phyloP scores from a whole-genome alignment of 2,113 vertebrate genomes.

The Engraulis encrasicolus region DNA sequence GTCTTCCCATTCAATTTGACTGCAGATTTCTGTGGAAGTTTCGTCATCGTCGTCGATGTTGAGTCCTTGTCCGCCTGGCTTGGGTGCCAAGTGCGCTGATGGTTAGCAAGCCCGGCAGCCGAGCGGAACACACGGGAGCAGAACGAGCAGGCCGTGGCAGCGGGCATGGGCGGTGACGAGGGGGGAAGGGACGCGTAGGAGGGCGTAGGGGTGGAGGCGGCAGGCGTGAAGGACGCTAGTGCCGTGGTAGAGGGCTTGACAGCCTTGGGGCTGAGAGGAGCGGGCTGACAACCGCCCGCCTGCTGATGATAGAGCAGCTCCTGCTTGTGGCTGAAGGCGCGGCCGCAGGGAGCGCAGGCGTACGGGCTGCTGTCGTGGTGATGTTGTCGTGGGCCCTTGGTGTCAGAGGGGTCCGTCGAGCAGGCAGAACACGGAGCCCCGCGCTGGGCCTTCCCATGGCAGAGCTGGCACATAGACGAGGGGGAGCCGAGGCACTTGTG shows the following conservation, averaged over 20 bases:
- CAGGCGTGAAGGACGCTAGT: slow-evolving; percentile 32
- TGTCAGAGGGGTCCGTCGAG: not conserved
- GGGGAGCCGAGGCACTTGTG: slow-evolving; percentile 54
- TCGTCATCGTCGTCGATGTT: not conserved
- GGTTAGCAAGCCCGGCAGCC: slow-evolving; percentile 53
- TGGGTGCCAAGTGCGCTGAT: slow-evolving; percentile 46
- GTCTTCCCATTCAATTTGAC: not conserved
- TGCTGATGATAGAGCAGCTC: slow-evolving; percentile 73
- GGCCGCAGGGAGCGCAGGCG: slow-evolving; percentile 67
- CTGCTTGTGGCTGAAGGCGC: slow-evolving; percentile 69
- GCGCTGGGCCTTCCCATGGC: slow-evolving; percentile 33
- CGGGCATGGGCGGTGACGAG: slow-evolving; percentile 27
- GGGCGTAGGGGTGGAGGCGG: not conserved
- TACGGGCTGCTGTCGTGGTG: slow-evolving; percentile 59
- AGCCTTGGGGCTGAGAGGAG: slow-evolving; percentile 19
- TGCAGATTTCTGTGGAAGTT: not conserved
- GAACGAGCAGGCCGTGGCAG: slow-evolving; percentile 52
- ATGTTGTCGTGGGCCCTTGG: slow-evolving; percentile 39
- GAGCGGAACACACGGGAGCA: slow-evolving; percentile 58
- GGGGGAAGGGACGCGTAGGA: slow-evolving; percentile 39
- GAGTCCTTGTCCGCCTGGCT: slow-evolving; percentile 32
- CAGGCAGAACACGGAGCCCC: slow-evolving; percentile 48
- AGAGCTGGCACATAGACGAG: slow-evolving; percentile 46
- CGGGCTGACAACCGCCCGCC: slow-evolving; percentile 57
- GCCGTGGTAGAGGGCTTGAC: slow-evolving; percentile 39